Base-by-base conservation (phyloP, 2,113 vertebrate species). In the Tachysurus vachellii region DNA sequence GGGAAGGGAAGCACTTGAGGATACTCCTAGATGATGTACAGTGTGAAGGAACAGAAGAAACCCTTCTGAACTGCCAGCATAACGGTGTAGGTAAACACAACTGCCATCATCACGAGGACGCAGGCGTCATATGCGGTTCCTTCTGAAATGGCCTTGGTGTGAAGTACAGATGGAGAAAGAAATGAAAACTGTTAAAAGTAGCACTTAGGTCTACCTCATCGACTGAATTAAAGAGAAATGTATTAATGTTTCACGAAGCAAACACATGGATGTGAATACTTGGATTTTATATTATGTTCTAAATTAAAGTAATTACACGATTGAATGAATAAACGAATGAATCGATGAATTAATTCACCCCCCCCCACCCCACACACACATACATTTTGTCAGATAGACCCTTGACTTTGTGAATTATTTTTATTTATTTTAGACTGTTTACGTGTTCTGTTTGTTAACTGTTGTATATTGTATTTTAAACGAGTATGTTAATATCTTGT, bases 51-150 rank as follows among this genome's bases (percentile, higher is more conserved):
- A 85, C 86, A 0, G 97, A 99, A 92, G 90, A 89, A 80, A 96
- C 59, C 0, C 94, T 99, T 59, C 94, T 99, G 92, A 94, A 96
- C 66, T 99, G 97, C 75, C 5, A 86, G 53, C 98, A 99, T 0
- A 91, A 95, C 0, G 94, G 89, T 0, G 75, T 98, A 0, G 96
- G 96, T 26, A 90, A 50, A 0, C 96, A 99, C 90, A 97, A 98
- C 93, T 99, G 97, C 68, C 92, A 85, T 8, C 97, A 99, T 47
- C 90, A 97, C n/a, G 97, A 99, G 92, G 97, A 98, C 0, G 98
- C 97, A 0, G 98, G 97, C 0, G 98, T 97, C 8, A 93, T 96
- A 77, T 99, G 98, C 90, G 92, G 95, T 66, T 88, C 91, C n/a
- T 4, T 77, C 44, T 50, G 6, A 66, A 66, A 70, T 5, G 79